Evolutionary conservation across 2,888 invertebrate genomes (phyloP).

Genomic region (Rhagium mordax): DNA sequence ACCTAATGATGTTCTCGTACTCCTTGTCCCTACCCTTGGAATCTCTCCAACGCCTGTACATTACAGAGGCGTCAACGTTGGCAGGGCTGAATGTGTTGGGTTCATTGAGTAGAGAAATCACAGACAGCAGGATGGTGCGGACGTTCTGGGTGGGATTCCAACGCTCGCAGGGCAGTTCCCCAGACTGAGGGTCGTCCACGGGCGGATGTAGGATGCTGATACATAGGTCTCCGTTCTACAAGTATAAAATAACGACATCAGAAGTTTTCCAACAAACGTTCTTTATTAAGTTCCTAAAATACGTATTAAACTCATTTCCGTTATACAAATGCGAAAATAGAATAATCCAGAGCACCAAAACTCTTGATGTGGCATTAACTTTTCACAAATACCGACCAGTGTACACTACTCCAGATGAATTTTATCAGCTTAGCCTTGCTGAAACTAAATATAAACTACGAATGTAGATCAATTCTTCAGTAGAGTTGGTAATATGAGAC

Average conservation of each 20-base stretch:
- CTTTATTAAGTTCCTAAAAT: not conserved
- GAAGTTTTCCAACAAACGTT: not conserved
- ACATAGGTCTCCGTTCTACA: constrained; percentile 97
- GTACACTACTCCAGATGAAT: no score
- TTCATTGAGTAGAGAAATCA: constrained; percentile 98
- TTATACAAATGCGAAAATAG: no score
- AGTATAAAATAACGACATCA: not conserved
- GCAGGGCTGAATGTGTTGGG: constrained; percentile 99
- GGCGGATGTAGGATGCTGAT: constrained; percentile 99
- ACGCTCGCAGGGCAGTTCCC: constrained; percentile 98
- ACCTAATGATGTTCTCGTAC: constrained; percentile 99
- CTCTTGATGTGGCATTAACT: no score
- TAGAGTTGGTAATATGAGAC: no score
- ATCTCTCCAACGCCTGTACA: constrained; percentile 99
- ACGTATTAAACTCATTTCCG: no score
- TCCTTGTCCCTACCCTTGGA: constrained; percentile 98
- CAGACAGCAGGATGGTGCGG: constrained; percentile 97
- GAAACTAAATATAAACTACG: no score
- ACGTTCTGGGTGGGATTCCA: constrained; percentile 99
- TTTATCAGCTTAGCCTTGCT: no score
- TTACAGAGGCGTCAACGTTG: constrained; percentile 99
- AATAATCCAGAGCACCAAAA: no score
- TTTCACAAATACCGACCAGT: no score
- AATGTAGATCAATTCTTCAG: no score
- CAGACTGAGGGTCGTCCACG: constrained; percentile 99